Percentiles rank a stretch among this genome's conserved stretches.
Evolutionary conservation across 2,797 vertebrate species (phyloP).

Genomic region (Melanotaenia parkinsoni): DNA sequence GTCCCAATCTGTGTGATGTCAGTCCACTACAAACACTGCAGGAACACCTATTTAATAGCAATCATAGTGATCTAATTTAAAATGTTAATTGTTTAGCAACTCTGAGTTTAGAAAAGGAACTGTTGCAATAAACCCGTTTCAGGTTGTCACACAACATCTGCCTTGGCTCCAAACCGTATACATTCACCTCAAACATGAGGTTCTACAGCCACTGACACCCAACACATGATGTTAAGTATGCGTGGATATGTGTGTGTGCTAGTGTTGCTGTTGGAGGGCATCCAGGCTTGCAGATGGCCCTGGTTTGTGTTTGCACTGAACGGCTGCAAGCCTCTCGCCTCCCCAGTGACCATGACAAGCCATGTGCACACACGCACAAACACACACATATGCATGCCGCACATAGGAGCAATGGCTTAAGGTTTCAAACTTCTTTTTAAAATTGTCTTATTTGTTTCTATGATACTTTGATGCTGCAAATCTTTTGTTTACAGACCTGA

Average conservation of each 20-base stretch:
- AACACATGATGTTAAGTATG: slow-evolving; percentile 59
- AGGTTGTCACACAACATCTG: slow-evolving; percentile 64
- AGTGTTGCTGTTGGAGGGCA: slow-evolving; percentile 77
- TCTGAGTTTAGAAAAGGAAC: slow-evolving; percentile 15
- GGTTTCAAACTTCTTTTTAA: background rate
- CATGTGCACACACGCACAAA: slow-evolving; percentile 19
- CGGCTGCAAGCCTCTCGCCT: slow-evolving; percentile 71
- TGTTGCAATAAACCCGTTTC: slow-evolving; percentile 31
- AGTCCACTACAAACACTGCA: slow-evolving; percentile 24
- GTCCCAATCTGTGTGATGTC: slow-evolving; percentile 36
- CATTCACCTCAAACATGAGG: slow-evolving; percentile 68
- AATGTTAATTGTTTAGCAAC: slow-evolving; percentile 16
- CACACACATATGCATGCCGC: background rate
- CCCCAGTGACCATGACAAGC: slow-evolving; percentile 73
- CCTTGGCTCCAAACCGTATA: slow-evolving; percentile 44
- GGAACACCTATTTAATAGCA: slow-evolving; percentile 16
- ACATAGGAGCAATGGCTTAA: slow-evolving; percentile 15
- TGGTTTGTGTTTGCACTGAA: slow-evolving; percentile 80
- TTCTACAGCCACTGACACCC: slow-evolving; percentile 72
- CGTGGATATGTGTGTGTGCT: slow-evolving; percentile 37
- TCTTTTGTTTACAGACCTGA: background rate
- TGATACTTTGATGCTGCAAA: slow-evolving; percentile 12
- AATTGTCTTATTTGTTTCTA: background rate
- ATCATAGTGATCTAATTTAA: slow-evolving; percentile 14
- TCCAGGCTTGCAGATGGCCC: slow-evolving; percentile 81